Conservation (phyloP, 2,888 invertebrate species). For the Andrena dorsata region DNA sequence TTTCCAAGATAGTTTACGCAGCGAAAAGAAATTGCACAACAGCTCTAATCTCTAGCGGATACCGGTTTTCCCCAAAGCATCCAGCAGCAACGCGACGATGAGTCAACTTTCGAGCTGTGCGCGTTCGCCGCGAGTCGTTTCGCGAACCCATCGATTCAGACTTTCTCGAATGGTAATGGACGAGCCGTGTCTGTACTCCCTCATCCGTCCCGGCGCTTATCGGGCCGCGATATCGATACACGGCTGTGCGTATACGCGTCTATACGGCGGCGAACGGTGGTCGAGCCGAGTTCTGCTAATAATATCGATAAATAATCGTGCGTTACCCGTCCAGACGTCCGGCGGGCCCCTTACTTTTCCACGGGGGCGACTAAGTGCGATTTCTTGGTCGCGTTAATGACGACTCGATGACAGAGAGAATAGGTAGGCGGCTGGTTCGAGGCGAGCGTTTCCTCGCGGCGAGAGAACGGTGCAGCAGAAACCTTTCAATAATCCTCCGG, state of each 20-base stretch:
- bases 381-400: slow-evolving; percentile 5
- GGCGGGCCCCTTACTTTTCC: not conserved
- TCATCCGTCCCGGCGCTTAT: slow-evolving; percentile 71
- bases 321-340: not conserved
- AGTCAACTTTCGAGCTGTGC: slow-evolving; percentile 53
- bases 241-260: slow-evolving; percentile 33
- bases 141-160: slow-evolving; percentile 76
- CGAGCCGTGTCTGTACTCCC: slow-evolving; percentile 78
- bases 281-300: slow-evolving; percentile 23
- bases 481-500: slow-evolving; percentile 47
- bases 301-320: slow-evolving; percentile 48
- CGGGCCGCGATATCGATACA: slow-evolving; percentile 79
- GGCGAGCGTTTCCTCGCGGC: slow-evolving; percentile 12
- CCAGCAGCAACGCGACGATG: slow-evolving; percentile 74
- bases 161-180: slow-evolving; percentile 81
- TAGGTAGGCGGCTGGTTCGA: slow-evolving; percentile 7
- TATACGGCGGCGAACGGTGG: slow-evolving; percentile 41
- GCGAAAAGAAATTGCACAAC: slow-evolving; percentile 16
- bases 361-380: not conserved
- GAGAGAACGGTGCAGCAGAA: slow-evolving; percentile 33
- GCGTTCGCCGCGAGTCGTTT: slow-evolving; percentile 73
- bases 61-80: slow-evolving; percentile 60
- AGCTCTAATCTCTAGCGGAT: slow-evolving; percentile 27
- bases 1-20: slow-evolving; percentile 19
- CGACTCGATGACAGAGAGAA: slow-evolving; percentile 9